Conservation (phyloP, 2,113 vertebrate genomes). For the Talpa occidentalis region DNA sequence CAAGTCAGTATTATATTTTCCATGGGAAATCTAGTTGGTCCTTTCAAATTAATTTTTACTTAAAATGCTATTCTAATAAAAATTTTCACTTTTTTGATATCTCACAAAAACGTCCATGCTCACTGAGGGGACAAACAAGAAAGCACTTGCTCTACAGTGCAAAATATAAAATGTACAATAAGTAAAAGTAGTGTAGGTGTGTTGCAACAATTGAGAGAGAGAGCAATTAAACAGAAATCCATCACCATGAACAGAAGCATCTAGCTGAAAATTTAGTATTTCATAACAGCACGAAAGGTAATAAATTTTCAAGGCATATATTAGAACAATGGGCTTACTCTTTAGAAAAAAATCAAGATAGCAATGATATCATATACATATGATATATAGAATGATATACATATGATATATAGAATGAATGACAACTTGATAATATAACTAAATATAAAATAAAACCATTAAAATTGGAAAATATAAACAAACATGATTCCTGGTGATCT, state of each 20-base stretch:
- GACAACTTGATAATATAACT: background rate
- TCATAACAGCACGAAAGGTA: background rate
- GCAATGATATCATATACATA: background rate
- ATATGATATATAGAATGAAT: background rate
- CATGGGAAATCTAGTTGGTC: background rate
- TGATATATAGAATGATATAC: too few species aligned
- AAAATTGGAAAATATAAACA: background rate
- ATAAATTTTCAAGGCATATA: background rate
- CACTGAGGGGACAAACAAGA: background rate
- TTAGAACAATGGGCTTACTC: background rate
- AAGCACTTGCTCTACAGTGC: background rate
- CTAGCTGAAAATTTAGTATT: background rate
- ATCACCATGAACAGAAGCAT: background rate
- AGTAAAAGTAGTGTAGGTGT: background rate
- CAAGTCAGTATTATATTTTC: background rate
- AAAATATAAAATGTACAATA: background rate
- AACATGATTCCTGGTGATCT: background rate
- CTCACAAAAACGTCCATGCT: background rate
- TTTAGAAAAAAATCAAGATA: background rate
- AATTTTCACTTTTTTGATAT: background rate
- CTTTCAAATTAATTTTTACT: background rate
- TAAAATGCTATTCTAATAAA: background rate
- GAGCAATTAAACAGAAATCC: background rate
- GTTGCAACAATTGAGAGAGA: background rate
- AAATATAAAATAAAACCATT: conserved; percentile 9